Conservation (phyloP, 2,888 invertebrate genomes). For the Drosophila mercatorum region DNA sequence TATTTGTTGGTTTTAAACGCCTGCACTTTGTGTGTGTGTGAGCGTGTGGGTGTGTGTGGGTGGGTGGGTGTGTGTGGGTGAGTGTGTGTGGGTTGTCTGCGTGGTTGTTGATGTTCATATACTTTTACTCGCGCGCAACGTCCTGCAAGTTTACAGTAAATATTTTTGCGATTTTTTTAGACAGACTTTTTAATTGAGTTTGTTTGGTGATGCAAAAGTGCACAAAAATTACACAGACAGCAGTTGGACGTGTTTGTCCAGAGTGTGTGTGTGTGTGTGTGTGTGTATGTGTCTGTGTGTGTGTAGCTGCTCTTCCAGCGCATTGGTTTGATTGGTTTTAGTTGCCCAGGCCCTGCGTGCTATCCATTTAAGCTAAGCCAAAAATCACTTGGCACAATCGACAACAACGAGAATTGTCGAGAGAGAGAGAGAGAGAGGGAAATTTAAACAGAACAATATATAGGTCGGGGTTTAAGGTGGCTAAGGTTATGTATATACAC, state of each 20-base stretch:
- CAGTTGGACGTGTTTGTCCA: constrained; percentile 24
- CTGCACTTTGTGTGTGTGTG: constrained; percentile 60
- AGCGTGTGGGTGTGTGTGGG: constrained; percentile 24
- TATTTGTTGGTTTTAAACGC: constrained; percentile 79
- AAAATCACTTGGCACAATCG: constrained; percentile 70
- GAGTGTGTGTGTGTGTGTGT: neutral
- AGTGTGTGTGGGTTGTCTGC: constrained; percentile 10
- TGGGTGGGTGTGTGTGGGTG: constrained; percentile 46
- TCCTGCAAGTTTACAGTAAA: constrained; percentile 72
- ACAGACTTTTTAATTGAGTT: constrained; percentile 79
- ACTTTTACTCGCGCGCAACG: constrained; percentile 40
- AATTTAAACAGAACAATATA: constrained; percentile 26
- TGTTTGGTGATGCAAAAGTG: constrained; percentile 80
- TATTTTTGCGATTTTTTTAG: constrained; percentile 74
- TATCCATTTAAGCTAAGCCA: constrained; percentile 58
- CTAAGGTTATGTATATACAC: constrained; percentile 17
- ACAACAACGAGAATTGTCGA: constrained; percentile 27
- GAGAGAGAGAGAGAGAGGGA: constrained; percentile 4
- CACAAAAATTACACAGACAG: constrained; percentile 74
- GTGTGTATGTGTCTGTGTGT: neutral
- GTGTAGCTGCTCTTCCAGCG: constrained; percentile 32
- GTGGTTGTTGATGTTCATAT: constrained; percentile 63
- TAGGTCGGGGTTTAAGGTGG: neutral
- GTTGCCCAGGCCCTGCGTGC: constrained; percentile 24
- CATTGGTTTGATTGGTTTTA: constrained; percentile 75